Evolutionary conservation across 1,140 invertebrate genomes (phyloP).

Genomic region (Polyergus mexicanus): DNA sequence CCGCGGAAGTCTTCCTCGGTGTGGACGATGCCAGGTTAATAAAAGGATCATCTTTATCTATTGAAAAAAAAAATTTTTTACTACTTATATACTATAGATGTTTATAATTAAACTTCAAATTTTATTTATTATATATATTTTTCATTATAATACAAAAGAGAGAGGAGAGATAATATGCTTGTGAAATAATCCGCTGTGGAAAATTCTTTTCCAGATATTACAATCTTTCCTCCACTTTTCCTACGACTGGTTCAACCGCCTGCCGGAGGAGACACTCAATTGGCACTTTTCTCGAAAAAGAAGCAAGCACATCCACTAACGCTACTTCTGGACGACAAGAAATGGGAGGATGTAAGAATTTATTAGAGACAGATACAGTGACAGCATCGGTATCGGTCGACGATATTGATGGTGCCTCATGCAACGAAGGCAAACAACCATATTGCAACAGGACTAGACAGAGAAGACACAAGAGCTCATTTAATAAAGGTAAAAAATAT

Average conservation of each 20-base stretch:
- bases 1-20: slow-evolving; percentile 83
- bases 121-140: background rate
- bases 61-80: background rate
- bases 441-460: slow-evolving; percentile 66
- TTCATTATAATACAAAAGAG: background rate
- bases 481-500: slow-evolving; percentile 74
- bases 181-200: background rate
- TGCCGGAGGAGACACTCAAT: slow-evolving; percentile 87
- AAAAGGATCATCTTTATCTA: background rate
- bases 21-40: slow-evolving; percentile 80
- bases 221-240: slow-evolving; percentile 85
- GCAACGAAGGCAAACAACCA: slow-evolving; percentile 59
- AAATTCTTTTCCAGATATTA: slow-evolving; percentile 83
- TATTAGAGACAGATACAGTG: slow-evolving; percentile 72
- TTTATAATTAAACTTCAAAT: background rate
- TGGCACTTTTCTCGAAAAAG: slow-evolving; percentile 85
- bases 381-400: slow-evolving; percentile 77
- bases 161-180: background rate
- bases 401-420: slow-evolving; percentile 67
- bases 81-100: background rate
- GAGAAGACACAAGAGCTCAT: slow-evolving; percentile 74
- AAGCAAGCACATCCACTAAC: slow-evolving; percentile 56
- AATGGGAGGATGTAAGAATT: slow-evolving; percentile 52
- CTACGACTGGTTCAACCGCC: slow-evolving; percentile 66
- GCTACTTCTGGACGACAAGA: slow-evolving; percentile 44